Conservation (phyloP, 2,888 invertebrate species). For the Clivina fossor region DNA sequence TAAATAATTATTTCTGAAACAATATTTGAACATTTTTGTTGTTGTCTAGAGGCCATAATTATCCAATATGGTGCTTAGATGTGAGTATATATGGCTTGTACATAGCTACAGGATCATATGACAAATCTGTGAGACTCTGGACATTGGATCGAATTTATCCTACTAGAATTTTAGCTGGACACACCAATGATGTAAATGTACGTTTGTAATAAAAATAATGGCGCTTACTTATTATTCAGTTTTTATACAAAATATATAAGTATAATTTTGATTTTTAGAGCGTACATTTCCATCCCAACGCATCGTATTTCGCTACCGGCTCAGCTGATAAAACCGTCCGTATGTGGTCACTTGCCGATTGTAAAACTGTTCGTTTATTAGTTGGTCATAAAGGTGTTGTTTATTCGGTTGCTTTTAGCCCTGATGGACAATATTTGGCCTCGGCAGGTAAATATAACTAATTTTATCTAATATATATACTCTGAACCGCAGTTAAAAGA, state of each 20-base stretch:
- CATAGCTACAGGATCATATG: conserved; percentile 79
- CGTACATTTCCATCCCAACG: conserved; percentile 91
- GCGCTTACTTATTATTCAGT: conserved; percentile 17
- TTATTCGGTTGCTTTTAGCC: conserved; percentile 78
- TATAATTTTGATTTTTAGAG: conserved; percentile 56
- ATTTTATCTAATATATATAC: too few species aligned
- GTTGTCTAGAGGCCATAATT: conserved; percentile 73
- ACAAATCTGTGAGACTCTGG: conserved; percentile 82
- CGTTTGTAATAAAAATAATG: conserved; percentile 46
- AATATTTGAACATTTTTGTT: not conserved
- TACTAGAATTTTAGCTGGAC: conserved; percentile 83
- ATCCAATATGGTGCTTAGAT: conserved; percentile 88
- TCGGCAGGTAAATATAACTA: conserved; percentile 71
- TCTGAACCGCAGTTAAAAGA: too few species aligned
- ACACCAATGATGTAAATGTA: conserved; percentile 85
- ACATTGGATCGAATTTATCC: conserved; percentile 78
- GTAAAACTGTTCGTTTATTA: conserved; percentile 77
- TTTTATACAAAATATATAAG: conserved; percentile 5
- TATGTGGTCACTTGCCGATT: conserved; percentile 84
- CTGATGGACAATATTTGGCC: conserved; percentile 80
- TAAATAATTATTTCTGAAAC: not conserved
- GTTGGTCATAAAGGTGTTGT: conserved; percentile 76
- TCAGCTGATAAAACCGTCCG: conserved; percentile 88
- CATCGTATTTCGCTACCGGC: conserved; percentile 85
- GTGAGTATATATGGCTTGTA: conserved; percentile 67